Percentiles rank a stretch among this genome's conserved stretches.
Evolutionary conservation across 2,113 vertebrate genomes (phyloP).

Genomic region (Ammospiza caudacuta): DNA sequence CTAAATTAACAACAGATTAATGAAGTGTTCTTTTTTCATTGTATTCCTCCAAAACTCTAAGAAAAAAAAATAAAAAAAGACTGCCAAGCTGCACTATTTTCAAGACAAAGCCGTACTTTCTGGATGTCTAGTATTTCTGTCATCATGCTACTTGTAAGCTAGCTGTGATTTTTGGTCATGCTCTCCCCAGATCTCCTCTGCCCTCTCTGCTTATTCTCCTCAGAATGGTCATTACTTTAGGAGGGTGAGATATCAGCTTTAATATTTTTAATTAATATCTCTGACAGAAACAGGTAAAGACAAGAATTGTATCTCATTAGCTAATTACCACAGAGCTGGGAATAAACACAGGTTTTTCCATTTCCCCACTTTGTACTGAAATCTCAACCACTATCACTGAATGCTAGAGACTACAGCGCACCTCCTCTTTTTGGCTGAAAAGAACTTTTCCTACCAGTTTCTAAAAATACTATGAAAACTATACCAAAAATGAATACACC

Average conservation of each 20-base stretch:
- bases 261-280: neutral
- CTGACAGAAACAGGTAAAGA: neutral
- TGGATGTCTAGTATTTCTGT: neutral
- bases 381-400: rapidly evolving
- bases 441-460: neutral
- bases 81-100: neutral
- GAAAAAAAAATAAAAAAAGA: too few species aligned
- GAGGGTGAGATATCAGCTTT: neutral
- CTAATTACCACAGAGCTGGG: neutral
- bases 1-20: slow-evolving; percentile 12
- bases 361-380: neutral
- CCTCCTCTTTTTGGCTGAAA: neutral
- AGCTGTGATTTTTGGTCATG: neutral
- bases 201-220: neutral
- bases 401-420: neutral
- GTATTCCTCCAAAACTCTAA: neutral
- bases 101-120: neutral
- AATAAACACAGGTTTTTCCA: neutral
- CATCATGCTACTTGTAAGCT: neutral
- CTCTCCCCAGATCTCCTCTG: neutral
- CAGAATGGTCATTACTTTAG: neutral
- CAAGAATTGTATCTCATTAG: neutral
- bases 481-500: neutral
- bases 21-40: neutral
- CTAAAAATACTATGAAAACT: neutral